A percentile compares a stretch with the other conserved stretches of the same genome.
Evolutionary conservation across 1,140 invertebrate genomes (phyloP).

Genomic region (Tetramorium alpestre): DNA sequence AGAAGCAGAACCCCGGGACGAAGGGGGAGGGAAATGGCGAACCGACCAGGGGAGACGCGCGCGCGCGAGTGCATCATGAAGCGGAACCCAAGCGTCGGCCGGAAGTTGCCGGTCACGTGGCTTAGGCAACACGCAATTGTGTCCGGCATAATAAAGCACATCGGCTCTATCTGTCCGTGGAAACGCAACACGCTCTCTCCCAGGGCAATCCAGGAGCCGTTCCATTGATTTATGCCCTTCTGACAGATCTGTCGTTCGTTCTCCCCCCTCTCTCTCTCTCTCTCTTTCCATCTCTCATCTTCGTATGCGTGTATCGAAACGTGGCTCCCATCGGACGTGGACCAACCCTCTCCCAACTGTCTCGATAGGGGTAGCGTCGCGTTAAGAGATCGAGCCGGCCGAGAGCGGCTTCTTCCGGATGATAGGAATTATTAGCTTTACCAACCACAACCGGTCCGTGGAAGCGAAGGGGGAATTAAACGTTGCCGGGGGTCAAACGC

Average conservation of each 20-base stretch:
- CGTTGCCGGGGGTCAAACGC: slow-evolving; percentile 1
- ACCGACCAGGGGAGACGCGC: neutral
- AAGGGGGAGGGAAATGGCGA: neutral
- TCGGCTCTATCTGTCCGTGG: slow-evolving; percentile 69
- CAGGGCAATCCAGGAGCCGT: slow-evolving; percentile 47
- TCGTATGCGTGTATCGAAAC: slow-evolving; percentile 15
- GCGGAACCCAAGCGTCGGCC: slow-evolving; percentile 75
- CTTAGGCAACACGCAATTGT: slow-evolving; percentile 74
- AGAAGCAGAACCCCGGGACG: slow-evolving; percentile 10
- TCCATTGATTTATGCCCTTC: slow-evolving; percentile 68
- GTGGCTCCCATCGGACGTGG: slow-evolving; percentile 50
- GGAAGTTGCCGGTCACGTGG: slow-evolving; percentile 75
- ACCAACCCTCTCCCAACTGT: slow-evolving; percentile 58
- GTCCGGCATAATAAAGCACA: slow-evolving; percentile 74
- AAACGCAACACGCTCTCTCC: slow-evolving; percentile 67
- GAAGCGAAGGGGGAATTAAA: slow-evolving; percentile 37
- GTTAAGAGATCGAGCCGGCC: slow-evolving; percentile 39
- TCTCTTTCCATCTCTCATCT: neutral
- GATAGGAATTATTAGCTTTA: slow-evolving; percentile 29
- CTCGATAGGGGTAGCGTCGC: slow-evolving; percentile 44
- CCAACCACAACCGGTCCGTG: slow-evolving; percentile 23
- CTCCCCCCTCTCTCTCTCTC: slow-evolving; percentile 5
- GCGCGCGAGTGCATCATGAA: slow-evolving; percentile 47
- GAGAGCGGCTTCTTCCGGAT: slow-evolving; percentile 44
- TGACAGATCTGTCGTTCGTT: slow-evolving; percentile 47